Base-by-base conservation (phyloP, 2,797 vertebrate genomes). In the Acipenser transmontanus region DNA sequence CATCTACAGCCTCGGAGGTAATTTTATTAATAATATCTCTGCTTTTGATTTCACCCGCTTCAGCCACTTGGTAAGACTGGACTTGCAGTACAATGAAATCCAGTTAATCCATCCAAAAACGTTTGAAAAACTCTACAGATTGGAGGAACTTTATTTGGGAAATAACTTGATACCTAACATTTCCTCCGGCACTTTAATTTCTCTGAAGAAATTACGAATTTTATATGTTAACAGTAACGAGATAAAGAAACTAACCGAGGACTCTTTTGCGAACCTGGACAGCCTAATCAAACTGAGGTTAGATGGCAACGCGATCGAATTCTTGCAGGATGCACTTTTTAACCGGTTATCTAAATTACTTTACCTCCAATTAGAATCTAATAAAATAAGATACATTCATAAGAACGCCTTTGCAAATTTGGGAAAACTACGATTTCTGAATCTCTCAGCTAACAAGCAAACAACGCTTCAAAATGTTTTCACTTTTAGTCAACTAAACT, bases 41-140 rank as follows among this genome's bases (percentile, higher is more conserved):
- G 92, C 90, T 52, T 82, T 85, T 10, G 94, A 96, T 83, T 94
- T 98, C 74, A 76, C 84, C 49, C 85, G 87, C 67, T 89, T 94
- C 74, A 82, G 82, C 8, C 86, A 89, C 76, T 87, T 99, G 17
- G 82, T 89, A 67, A 83, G 95, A 64, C 82, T 99, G 71, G 94
- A 97, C 78, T 73, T 98, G 72, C 97, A 99, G 75, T 99, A 93
- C 77, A 99, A 98, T 75, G 91, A 89, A 69, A 95, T 99, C 73
- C 87, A 87, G 59, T 83, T 65, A 0, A 84, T 99, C 54, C 94
- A 97, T 47, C 86, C 92, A 1, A 89, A 91, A 77, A 92, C 95
- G 1, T 98, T 99, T 62, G 91, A 93, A 68, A 91, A 87, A 13
- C 89, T 98, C 49, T 77, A 78, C 8, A 84, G 86, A 34, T 77